Conservation (phyloP, 1,140 invertebrate genomes). For the Mya arenaria region DNA sequence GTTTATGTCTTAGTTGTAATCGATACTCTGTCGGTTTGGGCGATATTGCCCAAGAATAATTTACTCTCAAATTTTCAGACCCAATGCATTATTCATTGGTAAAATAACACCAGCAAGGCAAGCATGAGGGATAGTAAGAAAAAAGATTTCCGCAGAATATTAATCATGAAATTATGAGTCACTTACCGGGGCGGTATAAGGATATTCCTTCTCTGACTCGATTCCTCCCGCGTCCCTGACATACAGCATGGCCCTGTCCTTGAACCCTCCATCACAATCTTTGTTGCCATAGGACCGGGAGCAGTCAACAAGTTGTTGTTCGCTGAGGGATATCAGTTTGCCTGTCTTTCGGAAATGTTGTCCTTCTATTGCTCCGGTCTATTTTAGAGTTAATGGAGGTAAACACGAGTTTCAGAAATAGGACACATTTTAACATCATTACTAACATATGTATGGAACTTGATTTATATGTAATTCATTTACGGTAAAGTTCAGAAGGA, state of each 20-base stretch:
- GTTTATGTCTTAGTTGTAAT: background rate
- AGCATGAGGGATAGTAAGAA: background rate
- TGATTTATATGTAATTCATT: no score
- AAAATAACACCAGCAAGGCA: background rate
- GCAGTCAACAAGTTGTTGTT: constrained; percentile 71
- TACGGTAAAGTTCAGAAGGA: background rate
- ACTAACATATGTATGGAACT: no score
- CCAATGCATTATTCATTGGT: background rate
- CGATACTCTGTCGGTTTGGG: background rate
- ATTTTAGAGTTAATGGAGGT: background rate
- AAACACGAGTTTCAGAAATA: no score
- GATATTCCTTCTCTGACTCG: constrained; percentile 13
- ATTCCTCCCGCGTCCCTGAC: background rate
- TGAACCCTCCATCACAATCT: background rate
- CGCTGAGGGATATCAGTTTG: constrained; percentile 59
- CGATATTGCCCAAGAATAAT: background rate
- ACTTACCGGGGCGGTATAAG: background rate
- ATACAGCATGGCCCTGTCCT: background rate
- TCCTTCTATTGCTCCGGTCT: constrained; percentile 68
- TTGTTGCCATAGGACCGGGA: background rate
- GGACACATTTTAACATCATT: no score
- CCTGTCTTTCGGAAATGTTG: constrained; percentile 62
- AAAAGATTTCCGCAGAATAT: background rate
- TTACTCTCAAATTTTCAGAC: background rate
- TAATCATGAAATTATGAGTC: no score